phyloP scores from a whole-genome alignment of 2,113 vertebrate species.

The Syrrhaptes paradoxus region DNA sequence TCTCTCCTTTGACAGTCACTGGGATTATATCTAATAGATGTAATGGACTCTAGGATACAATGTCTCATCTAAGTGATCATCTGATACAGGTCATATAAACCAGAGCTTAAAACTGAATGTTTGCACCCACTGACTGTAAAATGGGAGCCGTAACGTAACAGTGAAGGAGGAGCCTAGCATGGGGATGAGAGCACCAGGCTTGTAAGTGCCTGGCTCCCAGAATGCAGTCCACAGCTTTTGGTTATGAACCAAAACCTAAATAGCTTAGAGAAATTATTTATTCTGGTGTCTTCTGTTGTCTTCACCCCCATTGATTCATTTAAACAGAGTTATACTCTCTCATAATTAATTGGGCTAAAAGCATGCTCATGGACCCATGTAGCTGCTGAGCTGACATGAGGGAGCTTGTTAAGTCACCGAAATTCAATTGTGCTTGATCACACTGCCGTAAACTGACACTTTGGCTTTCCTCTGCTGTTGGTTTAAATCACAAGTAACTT shows the following conservation, averaged over 20 bases:
- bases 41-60: neutral
- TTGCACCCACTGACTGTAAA: neutral
- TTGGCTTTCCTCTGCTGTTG: neutral
- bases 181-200: neutral
- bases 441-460: conserved; percentile 15
- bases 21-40: neutral
- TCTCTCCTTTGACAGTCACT: neutral
- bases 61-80: neutral
- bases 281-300: neutral
- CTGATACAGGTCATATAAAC: neutral
- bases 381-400: conserved; percentile 27
- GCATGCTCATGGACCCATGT: neutral
- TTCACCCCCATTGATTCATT: neutral
- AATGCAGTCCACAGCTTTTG: neutral
- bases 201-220: neutral
- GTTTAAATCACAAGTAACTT: conserved; percentile 40
- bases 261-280: neutral
- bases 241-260: neutral
- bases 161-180: neutral
- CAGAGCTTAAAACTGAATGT: neutral
- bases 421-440: conserved; percentile 46
- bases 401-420: conserved; percentile 27
- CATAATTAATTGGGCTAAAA: conserved; percentile 8
- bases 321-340: neutral
- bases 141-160: accelerated